Evolutionary conservation across 1,140 invertebrate genomes (phyloP), one percentile per base, ranked within the genome.

Genomic region (Apis laboriosa): DNA sequence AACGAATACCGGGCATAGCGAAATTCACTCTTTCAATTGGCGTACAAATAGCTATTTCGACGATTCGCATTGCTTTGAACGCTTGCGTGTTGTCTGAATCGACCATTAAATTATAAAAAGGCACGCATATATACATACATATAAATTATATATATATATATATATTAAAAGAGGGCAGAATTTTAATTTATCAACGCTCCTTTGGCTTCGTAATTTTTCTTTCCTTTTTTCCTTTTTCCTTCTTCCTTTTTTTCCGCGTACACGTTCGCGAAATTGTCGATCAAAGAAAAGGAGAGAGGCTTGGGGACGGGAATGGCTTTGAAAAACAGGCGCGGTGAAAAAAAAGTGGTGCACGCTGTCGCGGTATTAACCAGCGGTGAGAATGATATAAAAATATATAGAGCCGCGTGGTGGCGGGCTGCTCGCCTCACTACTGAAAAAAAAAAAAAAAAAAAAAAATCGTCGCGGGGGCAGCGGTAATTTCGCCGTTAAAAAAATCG

Each of bases 401-500:
- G 49, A 77, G 74, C 43, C 43, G n/a, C 60, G 58, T n/a, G 43
- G 60, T 49, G 49, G 19, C 24, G 15, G 61, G 51, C 51, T 21
- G 58, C 9, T 15, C 43, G 34, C 34, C 2, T 34, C 34, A 21
- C 13, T 51, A 24, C 43, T 75, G 53, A 64, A 64, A 76, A 34
- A 34, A 34, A 34, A 34, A 34, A 34, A 34, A 34, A 3, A 34
- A 3, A 34, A 34, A 34, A 34, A 34, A 34, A 34, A 34, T 34
- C 24, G 19, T 49, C 49, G 9, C 12, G 68, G 49, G 63, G 19
- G 9, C 12, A 2, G 24, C 74, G 51, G 43, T 64, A 77, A 77
- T 77, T 66, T 64, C 19, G 28, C 63, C 76, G 17, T 49, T 68
- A 58, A 77, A 68, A 77, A 68, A 77, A 77, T 67, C 63, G 53